Evolutionary conservation across 2,797 vertebrate species (phyloP).

Genomic region (Otolemur crassicaudatus): DNA sequence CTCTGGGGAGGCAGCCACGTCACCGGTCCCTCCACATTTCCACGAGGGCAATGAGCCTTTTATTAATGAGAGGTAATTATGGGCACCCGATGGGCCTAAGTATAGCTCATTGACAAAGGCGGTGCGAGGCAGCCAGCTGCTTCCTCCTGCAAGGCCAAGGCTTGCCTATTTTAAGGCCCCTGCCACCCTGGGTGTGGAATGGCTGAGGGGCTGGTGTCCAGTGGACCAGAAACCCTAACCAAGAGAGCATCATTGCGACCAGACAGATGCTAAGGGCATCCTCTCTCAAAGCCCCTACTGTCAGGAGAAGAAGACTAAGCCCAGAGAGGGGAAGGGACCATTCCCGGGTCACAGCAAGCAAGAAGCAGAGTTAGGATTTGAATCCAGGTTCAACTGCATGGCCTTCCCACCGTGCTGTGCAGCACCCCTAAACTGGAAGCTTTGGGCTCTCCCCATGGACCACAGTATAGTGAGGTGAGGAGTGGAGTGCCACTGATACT

Average conservation of each 20-base stretch:
- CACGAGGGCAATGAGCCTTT: constrained; percentile 78
- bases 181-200: constrained; percentile 1
- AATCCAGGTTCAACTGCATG: background rate
- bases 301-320: background rate
- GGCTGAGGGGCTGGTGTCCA: background rate
- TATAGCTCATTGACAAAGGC: constrained; percentile 78
- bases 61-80: constrained; percentile 87
- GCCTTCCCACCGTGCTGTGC: background rate
- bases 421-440: background rate
- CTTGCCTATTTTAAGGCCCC: constrained; percentile 69
- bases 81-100: constrained; percentile 77
- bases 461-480: background rate
- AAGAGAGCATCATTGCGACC: background rate
- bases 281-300: background rate
- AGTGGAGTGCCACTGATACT: too few relatives aligned
- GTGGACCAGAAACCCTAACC: background rate
- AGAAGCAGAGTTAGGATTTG: background rate
- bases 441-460: background rate
- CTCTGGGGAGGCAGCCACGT: constrained; percentile 61
- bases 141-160: constrained; percentile 55
- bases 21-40: constrained; percentile 71
- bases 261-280: background rate
- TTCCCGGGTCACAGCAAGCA: background rate
- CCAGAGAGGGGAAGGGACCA: background rate
- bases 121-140: constrained; percentile 68